Conservation (phyloP, 2,113 vertebrate species). For the Vulpes ferrilata region DNA sequence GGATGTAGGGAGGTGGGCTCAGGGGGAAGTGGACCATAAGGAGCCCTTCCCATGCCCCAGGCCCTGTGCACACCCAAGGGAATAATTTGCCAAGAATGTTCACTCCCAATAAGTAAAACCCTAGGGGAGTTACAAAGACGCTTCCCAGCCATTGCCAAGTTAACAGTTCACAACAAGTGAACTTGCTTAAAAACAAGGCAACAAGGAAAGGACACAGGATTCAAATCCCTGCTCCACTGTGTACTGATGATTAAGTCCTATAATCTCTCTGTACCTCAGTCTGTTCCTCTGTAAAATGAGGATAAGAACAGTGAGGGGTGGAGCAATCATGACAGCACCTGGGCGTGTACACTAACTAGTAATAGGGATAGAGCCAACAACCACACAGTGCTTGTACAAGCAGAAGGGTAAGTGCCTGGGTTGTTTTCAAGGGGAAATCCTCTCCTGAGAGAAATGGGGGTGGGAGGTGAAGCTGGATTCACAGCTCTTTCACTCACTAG, state of each 20-base stretch:
- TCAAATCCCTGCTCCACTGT: neutral
- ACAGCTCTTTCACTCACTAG: neutral
- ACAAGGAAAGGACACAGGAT: neutral
- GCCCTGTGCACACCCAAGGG: rapidly evolving
- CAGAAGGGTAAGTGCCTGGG: rapidly evolving
- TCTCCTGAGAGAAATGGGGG: neutral
- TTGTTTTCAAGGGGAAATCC: neutral
- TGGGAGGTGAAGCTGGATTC: neutral
- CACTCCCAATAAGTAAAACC: neutral
- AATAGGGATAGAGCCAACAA: neutral
- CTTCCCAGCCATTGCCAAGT: neutral
- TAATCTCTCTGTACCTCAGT: neutral
- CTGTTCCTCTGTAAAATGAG: neutral
- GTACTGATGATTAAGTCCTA: neutral
- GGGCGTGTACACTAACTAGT: neutral
- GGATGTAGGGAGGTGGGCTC: neutral
- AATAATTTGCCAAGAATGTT: neutral
- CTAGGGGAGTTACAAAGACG: neutral
- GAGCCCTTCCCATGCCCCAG: neutral
- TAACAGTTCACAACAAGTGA: neutral
- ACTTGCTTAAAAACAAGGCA: neutral
- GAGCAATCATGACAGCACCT: neutral
- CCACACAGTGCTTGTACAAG: rapidly evolving
- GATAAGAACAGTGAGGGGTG: neutral
- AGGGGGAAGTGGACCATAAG: neutral